Evolutionary conservation across 64 coral and sea anemone genomes (phyloP).

Genomic region (Anthopleura sola): DNA sequence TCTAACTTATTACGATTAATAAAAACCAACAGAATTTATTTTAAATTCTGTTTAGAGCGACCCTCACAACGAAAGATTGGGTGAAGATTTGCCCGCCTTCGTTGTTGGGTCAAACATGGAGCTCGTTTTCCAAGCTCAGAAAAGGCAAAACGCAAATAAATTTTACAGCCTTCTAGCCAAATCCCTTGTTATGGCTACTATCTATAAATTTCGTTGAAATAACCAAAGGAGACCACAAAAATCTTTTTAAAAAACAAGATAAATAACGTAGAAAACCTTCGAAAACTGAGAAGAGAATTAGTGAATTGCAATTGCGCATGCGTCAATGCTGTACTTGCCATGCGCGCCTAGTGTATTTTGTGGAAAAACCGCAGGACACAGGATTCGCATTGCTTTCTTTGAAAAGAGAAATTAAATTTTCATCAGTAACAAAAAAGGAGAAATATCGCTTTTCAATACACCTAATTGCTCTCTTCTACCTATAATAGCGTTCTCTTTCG

Average conservation of each 20-base stretch:
- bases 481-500: neutral
- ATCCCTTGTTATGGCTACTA: constrained; percentile 22
- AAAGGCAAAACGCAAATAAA: neutral
- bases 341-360: neutral
- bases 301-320: constrained; percentile 40
- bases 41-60: constrained; percentile 34
- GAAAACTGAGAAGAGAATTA: constrained; percentile 63
- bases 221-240: neutral
- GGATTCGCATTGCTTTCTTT: neutral
- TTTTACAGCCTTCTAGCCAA: neutral
- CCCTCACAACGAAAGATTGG: constrained; percentile 36
- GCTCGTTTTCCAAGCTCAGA: constrained; percentile 9
- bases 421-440: neutral
- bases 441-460: neutral
- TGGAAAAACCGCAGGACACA: constrained; percentile 16
- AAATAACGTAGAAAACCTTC: constrained; percentile 53
- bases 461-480: neutral
- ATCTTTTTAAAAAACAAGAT: constrained; percentile 30
- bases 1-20: neutral
- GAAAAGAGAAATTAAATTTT: neutral
- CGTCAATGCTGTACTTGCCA: constrained; percentile 21
- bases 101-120: constrained; percentile 32
- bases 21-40: neutral
- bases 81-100: constrained; percentile 40
- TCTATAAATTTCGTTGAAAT: neutral